phyloP scores from a whole-genome alignment of 2,888 invertebrate species.

The Nineta flava region DNA sequence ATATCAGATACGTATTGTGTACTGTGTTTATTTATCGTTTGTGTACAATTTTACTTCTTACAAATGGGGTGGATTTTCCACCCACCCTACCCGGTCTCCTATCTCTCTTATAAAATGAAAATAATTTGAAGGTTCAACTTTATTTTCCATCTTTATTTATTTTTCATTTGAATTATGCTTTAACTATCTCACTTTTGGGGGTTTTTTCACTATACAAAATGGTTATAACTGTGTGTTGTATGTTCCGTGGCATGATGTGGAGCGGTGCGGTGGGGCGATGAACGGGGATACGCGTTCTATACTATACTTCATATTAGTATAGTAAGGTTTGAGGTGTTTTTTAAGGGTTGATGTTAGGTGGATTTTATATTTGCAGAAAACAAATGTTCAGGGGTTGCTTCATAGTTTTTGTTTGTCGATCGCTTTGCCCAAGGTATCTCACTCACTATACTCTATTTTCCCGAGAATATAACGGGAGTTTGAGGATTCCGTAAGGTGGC shows the following conservation, averaged over 20 bases:
- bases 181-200: background rate
- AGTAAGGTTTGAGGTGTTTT: background rate
- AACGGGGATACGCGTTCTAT: too few species aligned
- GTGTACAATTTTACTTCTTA: background rate
- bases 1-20: too few species aligned
- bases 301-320: too few species aligned
- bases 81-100: too few species aligned
- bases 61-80: background rate
- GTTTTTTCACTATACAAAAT: background rate
- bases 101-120: background rate
- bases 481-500: background rate
- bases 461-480: background rate
- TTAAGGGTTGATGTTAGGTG: background rate
- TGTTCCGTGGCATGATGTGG: too few species aligned
- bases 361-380: background rate
- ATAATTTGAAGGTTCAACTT: constrained; percentile 1
- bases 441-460: too few species aligned
- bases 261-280: too few species aligned
- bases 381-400: background rate
- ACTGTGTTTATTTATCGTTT: too few species aligned
- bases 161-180: background rate
- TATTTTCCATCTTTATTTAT: background rate
- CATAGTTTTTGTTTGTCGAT: constrained; percentile 3
- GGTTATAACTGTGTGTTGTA: too few species aligned
- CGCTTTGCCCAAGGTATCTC: constrained; percentile 1